phyloP scores from a whole-genome alignment of 2,888 invertebrate genomes.

The Cenopis cana region DNA sequence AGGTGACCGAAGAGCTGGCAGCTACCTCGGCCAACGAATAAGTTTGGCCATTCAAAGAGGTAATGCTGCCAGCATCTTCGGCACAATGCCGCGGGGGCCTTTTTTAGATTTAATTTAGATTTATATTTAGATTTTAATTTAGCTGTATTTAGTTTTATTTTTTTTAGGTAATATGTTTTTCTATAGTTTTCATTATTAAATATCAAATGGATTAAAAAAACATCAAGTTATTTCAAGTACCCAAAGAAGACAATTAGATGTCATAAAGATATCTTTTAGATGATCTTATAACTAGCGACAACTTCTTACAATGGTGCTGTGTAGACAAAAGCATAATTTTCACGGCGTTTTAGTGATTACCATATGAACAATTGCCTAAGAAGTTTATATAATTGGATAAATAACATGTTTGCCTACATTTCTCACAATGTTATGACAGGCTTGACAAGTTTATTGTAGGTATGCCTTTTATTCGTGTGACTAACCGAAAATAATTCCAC shows the following conservation, averaged over 20 bases:
- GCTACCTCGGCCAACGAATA: too few relatives aligned
- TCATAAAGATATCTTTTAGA: background rate
- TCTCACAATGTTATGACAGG: constrained; percentile 23
- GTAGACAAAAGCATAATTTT: constrained; percentile 13
- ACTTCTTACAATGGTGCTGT: constrained; percentile 16
- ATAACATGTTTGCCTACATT: constrained; percentile 13
- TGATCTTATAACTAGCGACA: background rate
- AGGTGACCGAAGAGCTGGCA: too few relatives aligned
- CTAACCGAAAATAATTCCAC: background rate
- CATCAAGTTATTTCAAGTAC: too few relatives aligned
- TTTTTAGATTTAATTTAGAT: too few relatives aligned
- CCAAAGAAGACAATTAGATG: background rate
- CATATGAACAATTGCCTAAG: constrained; percentile 15
- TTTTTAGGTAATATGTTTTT: too few relatives aligned
- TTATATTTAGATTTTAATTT: too few relatives aligned
- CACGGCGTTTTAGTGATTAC: constrained; percentile 10
- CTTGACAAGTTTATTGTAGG: constrained; percentile 16
- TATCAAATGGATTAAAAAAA: too few relatives aligned
- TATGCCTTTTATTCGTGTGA: constrained; percentile 17
- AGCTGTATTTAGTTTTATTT: too few relatives aligned
- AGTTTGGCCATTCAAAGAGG: too few relatives aligned
- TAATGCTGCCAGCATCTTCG: too few relatives aligned
- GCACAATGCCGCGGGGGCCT: too few relatives aligned
- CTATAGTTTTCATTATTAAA: too few relatives aligned
- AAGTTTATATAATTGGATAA: constrained; percentile 32